These are phyloP conservation scores for Crematogaster levior DNA, from an alignment of 2,888 invertebrate genomes.

Conservation along the genomic window DNA sequence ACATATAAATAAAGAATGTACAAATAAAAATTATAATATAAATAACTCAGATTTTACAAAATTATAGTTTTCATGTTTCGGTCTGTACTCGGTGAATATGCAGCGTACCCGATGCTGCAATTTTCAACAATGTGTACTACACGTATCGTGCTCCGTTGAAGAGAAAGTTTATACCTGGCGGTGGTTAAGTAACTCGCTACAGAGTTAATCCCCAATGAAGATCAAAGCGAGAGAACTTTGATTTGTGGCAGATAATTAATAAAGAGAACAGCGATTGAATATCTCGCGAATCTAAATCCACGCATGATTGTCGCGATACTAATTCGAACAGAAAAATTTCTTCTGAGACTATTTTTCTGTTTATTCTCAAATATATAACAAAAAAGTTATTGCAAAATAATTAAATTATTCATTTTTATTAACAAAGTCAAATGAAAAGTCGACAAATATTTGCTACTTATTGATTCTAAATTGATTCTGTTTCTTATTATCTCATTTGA, in stretches of 20 bases:
- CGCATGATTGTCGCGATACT: not conserved
- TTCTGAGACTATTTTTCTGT: not conserved
- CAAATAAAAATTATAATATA: not conserved
- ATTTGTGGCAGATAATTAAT: conserved; percentile 74
- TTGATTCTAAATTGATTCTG: not conserved
- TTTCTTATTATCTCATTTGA: not conserved
- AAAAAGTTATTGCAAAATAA: not conserved
- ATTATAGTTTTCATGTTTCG: conserved; percentile 11
- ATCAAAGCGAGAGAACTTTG: conserved; percentile 56
- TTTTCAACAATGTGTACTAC: conserved; percentile 46
- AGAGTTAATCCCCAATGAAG: conserved; percentile 63
- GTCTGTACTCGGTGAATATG: not conserved
- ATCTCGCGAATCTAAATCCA: conserved; percentile 11
- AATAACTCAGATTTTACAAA: not conserved
- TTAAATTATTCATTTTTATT: not conserved
- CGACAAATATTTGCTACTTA: not conserved
- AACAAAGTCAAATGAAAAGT: not conserved
- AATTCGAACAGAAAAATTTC: not conserved
- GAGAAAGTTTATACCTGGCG: conserved; percentile 56
- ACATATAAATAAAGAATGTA: not conserved
- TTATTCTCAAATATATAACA: not conserved
- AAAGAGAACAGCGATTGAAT: conserved; percentile 66
- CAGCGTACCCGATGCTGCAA: not conserved
- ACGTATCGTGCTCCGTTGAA: conserved; percentile 35
- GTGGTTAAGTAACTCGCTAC: conserved; percentile 59